Evolutionary conservation across 2,888 invertebrate genomes (phyloP).

Genomic region (Embidobia sp.): DNA sequence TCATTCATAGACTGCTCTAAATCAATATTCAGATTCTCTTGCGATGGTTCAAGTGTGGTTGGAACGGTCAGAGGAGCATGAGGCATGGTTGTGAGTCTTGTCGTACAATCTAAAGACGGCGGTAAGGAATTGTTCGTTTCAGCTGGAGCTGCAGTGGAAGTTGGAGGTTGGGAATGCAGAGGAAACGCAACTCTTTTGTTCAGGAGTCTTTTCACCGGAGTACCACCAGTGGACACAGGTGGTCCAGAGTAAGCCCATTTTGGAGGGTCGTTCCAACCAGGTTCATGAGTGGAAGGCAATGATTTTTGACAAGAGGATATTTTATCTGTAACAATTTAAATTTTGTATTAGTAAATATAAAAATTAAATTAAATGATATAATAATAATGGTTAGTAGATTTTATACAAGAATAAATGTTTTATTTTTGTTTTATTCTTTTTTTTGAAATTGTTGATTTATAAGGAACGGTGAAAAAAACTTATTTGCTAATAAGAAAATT

Average conservation of each 20-base stretch:
- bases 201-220: constrained; percentile 74
- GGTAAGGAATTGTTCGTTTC: constrained; percentile 65
- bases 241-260: constrained; percentile 74
- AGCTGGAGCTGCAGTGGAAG: constrained; percentile 14
- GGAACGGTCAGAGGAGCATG: constrained; percentile 71
- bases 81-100: constrained; percentile 69
- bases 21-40: constrained; percentile 57
- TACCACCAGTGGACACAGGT: constrained; percentile 55
- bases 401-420: no score
- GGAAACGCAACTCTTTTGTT: constrained; percentile 80
- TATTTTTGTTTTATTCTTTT: no score
- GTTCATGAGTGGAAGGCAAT: constrained; percentile 74
- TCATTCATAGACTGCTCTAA: constrained; percentile 69
- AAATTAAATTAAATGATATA: no score
- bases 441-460: no score
- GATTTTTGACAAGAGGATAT: constrained; percentile 74
- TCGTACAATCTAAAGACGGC: constrained; percentile 60
- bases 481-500: no score
- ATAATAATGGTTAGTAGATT: no score
- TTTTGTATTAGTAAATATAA: no score
- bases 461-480: no score
- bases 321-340: constrained; percentile 58
- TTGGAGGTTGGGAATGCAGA: constrained; percentile 67
- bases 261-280: constrained; percentile 80
- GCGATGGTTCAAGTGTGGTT: constrained; percentile 22